Evolutionary conservation across 1,140 invertebrate species (phyloP), one percentile per base, ranked within the genome.

Genomic region (Pseudomyrmex gracilis): DNA sequence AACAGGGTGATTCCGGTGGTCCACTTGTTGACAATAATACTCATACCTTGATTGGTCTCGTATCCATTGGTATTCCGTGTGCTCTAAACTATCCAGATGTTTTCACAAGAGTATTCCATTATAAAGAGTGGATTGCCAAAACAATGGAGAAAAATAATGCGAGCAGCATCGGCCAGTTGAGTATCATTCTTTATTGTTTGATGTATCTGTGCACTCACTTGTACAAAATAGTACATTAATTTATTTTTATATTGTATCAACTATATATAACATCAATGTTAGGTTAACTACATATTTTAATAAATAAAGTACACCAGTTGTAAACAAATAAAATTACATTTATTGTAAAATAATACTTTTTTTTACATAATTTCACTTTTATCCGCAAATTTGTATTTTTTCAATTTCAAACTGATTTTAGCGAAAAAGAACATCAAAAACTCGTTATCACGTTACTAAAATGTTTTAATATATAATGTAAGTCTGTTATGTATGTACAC

Each of bases 1-100:
- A 5, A 7, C 5, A 71, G 68, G 68, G 68, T 55, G 68, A 71
- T 17, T 7, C 10, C 68, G 68, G 68, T 17, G 7, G 24, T 55
- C 13, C 68, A 2, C 49, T 71, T 4, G 22, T 9, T 55, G n/a
- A 13, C 15, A 1, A 55, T 2, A 9, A 9, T 8, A 0, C 51
- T 0, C 12, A 12, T 0, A 13, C 3, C 12, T 15, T 71, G 0
- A 10, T 71, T 55, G 68, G 68, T 9, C 24, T 71, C 1, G 10
- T 17, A 5, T 55, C 67, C 10, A 13, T 13, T 71, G n/a, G n/a
- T 55, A 5, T 12, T 5, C 22, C 22, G 12, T 71, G 67, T 10
- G 67, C 9, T 2, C 0, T 0, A 3, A 49, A 49, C 2, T 0
- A 3, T 55, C 22, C 68, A 53, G 68, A 71, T 55, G n/a, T 71